phyloP scores from a whole-genome alignment of 2,888 invertebrate species.

The Watsonalla cultraria region DNA sequence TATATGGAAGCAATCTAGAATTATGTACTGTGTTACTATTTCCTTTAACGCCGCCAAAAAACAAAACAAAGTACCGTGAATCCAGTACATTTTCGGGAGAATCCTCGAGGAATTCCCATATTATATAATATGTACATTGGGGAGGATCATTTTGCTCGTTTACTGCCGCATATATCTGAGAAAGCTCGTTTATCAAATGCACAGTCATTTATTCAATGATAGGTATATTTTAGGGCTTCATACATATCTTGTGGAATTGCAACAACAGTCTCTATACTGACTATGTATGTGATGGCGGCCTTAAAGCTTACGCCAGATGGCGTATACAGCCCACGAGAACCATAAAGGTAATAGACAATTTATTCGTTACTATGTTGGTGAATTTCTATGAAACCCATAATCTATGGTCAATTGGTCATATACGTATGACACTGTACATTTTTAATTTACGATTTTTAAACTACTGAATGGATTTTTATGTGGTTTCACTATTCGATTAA shows the following conservation, averaged over 20 bases:
- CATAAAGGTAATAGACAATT: not conserved
- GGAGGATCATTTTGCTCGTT: constrained; percentile 72
- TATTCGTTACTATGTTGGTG: not conserved
- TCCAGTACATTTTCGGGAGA: constrained; percentile 59
- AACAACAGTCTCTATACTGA: not conserved
- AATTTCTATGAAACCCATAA: not conserved
- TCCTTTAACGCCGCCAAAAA: constrained; percentile 29
- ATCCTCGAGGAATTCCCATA: constrained; percentile 63
- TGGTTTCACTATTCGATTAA: too few species aligned
- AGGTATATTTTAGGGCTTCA: constrained; percentile 25
- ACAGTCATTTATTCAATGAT: constrained; percentile 75
- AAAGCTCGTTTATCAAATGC: constrained; percentile 77
- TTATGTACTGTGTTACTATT: constrained; percentile 14
- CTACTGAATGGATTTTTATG: too few species aligned
- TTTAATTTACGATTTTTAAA: not conserved
- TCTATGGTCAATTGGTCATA: not conserved
- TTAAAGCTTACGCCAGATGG: not conserved
- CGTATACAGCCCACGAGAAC: not conserved
- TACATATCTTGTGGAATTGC: not conserved
- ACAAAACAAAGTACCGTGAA: constrained; percentile 51
- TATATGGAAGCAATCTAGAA: too few species aligned
- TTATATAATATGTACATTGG: constrained; percentile 66
- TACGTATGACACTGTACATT: not conserved
- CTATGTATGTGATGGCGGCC: constrained; percentile 1
- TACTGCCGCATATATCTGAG: constrained; percentile 70